These are phyloP conservation scores for Eudorcas thomsonii DNA, from an alignment of 2,113 vertebrate species.

Conservation along the genomic window DNA sequence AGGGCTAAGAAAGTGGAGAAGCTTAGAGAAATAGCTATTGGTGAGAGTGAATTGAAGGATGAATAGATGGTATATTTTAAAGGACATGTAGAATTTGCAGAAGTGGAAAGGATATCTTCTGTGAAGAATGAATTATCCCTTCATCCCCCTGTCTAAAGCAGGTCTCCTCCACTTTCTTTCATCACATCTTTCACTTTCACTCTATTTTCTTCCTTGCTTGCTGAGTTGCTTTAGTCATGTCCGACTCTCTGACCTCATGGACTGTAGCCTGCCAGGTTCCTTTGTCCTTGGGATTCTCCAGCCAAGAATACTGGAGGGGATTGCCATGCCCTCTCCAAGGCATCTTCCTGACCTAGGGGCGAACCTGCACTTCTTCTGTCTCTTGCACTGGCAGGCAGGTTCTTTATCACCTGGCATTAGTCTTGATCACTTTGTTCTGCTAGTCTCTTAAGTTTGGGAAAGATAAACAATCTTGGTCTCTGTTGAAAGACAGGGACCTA, in stretches of 20 bases:
- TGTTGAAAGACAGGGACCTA: background rate
- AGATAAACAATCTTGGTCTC: background rate
- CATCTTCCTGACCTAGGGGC: rapidly evolving
- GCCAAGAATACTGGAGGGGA: background rate
- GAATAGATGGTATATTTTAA: background rate
- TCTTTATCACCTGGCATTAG: background rate
- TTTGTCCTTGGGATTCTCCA: background rate
- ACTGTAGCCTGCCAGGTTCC: background rate
- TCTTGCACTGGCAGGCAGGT: background rate
- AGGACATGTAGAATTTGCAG: background rate
- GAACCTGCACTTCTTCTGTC: background rate
- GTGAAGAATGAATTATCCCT: background rate
- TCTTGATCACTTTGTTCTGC: background rate
- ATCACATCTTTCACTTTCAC: background rate
- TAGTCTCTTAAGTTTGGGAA: background rate
- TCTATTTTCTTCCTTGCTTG: background rate
- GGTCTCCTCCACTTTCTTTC: background rate
- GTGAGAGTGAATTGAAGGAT: background rate
- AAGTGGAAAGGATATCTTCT: background rate
- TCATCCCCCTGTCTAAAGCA: background rate
- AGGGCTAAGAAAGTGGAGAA: background rate
- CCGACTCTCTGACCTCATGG: background rate
- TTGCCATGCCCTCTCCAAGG: background rate
- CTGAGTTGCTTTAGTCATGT: background rate
- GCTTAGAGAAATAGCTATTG: background rate